phyloP scores from a whole-genome alignment of 2,888 invertebrate species.

The Adelphocoris suturalis region DNA sequence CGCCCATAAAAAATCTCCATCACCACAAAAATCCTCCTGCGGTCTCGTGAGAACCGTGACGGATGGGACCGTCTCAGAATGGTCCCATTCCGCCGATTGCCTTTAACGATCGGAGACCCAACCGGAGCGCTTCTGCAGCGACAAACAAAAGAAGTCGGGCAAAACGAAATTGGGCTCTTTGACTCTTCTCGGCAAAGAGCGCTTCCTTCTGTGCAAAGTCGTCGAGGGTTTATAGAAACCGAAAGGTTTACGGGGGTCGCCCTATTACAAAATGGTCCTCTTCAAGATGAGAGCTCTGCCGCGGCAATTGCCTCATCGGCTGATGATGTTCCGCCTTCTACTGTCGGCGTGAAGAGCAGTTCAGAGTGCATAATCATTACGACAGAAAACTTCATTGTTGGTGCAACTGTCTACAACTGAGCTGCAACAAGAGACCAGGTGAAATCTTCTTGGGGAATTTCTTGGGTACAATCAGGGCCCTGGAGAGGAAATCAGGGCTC shows the following conservation, averaged over 20 bases:
- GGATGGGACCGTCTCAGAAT: neutral
- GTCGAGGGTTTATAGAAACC: neutral
- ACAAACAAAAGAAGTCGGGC: neutral
- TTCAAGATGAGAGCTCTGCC: neutral
- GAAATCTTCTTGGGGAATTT: too few species aligned
- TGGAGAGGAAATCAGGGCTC: too few species aligned
- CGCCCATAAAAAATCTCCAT: neutral
- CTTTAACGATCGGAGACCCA: neutral
- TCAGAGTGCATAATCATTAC: too few species aligned
- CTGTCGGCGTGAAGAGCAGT: neutral
- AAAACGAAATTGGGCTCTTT: neutral
- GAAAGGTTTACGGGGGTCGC: neutral
- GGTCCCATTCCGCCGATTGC: neutral
- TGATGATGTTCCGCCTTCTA: conserved; percentile 11
- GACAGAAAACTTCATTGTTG: too few species aligned
- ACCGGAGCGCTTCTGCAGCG: neutral
- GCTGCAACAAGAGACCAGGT: too few species aligned
- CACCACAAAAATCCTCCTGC: conserved; percentile 8
- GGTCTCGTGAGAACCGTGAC: conserved; percentile 1
- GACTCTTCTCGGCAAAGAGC: neutral
- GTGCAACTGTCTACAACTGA: too few species aligned
- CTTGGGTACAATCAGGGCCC: too few species aligned
- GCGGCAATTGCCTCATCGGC: conserved; percentile 7
- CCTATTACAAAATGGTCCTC: conserved; percentile 5
- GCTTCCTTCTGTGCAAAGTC: neutral